A percentile compares a stretch with the other conserved stretches of the same genome.
These are phyloP conservation scores for Coccyzus lansbergi DNA, from an alignment of 2,797 vertebrate genomes.

Conservation along the genomic window DNA sequence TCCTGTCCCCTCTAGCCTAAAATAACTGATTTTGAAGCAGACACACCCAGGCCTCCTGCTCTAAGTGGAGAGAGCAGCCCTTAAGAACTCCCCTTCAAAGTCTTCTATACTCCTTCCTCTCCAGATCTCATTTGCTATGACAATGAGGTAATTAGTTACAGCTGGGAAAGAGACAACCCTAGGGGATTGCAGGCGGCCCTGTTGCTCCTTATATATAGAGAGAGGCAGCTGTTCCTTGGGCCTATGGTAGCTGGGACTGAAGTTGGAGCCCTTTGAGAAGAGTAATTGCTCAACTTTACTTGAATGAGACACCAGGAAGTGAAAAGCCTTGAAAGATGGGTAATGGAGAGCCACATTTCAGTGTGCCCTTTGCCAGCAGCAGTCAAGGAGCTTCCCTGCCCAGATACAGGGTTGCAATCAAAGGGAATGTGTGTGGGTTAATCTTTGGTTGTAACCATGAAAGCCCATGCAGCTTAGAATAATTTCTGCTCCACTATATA, in stretches of 20 bases:
- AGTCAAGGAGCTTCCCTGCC: background rate
- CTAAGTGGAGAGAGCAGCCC: background rate
- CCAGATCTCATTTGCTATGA: background rate
- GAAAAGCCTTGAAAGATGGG: background rate
- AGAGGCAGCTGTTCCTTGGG: background rate
- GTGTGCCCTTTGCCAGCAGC: background rate
- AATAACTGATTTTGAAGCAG: background rate
- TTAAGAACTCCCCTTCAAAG: background rate
- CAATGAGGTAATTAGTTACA: background rate
- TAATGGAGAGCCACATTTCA: fast-evolving
- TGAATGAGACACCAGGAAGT: background rate
- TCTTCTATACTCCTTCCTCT: background rate
- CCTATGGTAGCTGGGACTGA: background rate
- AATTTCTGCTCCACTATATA: background rate
- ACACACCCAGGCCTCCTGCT: background rate
- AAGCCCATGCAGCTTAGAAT: background rate
- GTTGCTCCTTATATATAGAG: background rate
- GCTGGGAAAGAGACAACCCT: background rate
- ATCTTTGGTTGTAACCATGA: background rate
- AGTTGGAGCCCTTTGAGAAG: background rate
- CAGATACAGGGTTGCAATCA: background rate
- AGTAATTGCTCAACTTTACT: background rate
- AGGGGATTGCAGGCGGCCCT: background rate
- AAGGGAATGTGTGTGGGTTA: background rate
- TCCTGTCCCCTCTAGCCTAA: background rate